A percentile compares a stretch with the other conserved stretches of the same genome.
Conservation (phyloP, 2,797 vertebrate species). For the Taenioides sp. region DNA sequence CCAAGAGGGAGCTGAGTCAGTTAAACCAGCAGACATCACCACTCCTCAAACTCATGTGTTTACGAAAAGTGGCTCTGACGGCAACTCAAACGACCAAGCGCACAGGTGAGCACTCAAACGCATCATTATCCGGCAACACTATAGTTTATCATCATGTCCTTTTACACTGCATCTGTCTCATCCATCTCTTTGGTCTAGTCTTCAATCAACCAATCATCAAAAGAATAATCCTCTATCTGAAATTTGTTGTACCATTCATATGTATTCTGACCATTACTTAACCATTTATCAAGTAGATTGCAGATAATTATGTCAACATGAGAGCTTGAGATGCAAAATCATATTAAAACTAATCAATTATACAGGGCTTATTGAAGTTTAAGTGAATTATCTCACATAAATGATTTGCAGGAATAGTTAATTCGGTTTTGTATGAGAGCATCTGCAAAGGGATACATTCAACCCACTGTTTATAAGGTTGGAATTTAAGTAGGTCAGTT, state of each 20-base stretch:
- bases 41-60: constrained; percentile 91
- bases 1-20: constrained; percentile 89
- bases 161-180: too few relatives aligned
- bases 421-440: neutral
- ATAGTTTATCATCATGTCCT: too few relatives aligned
- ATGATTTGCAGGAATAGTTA: neutral
- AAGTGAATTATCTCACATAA: neutral
- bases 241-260: too few relatives aligned
- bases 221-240: too few relatives aligned
- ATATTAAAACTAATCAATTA: neutral
- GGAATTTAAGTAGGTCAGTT: too few relatives aligned
- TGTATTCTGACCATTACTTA: too few relatives aligned
- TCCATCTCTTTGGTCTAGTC: too few relatives aligned
- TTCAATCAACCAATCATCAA: too few relatives aligned
- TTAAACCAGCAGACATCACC: constrained; percentile 92
- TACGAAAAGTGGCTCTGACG: constrained; percentile 84
- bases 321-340: neutral
- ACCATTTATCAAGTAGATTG: too few relatives aligned
- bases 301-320: too few relatives aligned
- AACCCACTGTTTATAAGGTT: too few relatives aligned
- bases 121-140: neutral
- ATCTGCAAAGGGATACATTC: too few relatives aligned
- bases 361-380: neutral
- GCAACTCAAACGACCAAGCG: constrained; percentile 87
- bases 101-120: constrained; percentile 76